Base-by-base conservation (phyloP, 2,113 vertebrate genomes). In the Melierax canorus region DNA sequence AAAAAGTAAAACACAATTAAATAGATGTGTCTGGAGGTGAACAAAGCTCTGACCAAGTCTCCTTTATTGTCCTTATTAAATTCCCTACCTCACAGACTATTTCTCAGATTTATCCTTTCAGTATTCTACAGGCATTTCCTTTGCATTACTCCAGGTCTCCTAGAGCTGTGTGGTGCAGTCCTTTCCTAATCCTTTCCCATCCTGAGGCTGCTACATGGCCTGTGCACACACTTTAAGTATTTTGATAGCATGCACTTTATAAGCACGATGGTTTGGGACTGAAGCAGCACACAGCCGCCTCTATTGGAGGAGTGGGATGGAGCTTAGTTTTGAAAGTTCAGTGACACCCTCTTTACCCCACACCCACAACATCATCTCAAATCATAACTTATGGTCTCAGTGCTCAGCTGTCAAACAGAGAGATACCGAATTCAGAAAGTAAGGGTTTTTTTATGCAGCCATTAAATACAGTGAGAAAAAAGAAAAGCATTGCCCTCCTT, bases 301-400 rank as follows among this genome's bases (percentile, higher is more conserved):
- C 50, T 88, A 43, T 43, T 63, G 73, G 63, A 78, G 58, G 77
- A 93, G 89, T 94, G 88, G 92, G 94, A 84, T 75, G 88, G 43
- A 96, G 86, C 46, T 87, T 68, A 81, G 59, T 60, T 94, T 26
- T n/a, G 45, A 84, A 78, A 68, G 76, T 67, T 94, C 83, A 78
- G 45, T 71, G 86, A 86, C 92, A 93, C 19, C 59, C 27, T 77
- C 21, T 90, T 75, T 91, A 85, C 34, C 67, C 72, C 5, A 16
- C 87, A 43, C 78, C 88, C 90, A 84, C 88, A 86, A 12, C 78
- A 85, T 76, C 67, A 94, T 92, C 59, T 93, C 73, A 90, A 69
- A 92, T 68, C 67, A 68, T 45, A 90, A 71, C 22, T 86, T 43
- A 46, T 0, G 0, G 43, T 45, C 68, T 92, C 64, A 36, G 46